Conservation (phyloP, 2,113 vertebrate species). For the Thymallus thymallus region DNA sequence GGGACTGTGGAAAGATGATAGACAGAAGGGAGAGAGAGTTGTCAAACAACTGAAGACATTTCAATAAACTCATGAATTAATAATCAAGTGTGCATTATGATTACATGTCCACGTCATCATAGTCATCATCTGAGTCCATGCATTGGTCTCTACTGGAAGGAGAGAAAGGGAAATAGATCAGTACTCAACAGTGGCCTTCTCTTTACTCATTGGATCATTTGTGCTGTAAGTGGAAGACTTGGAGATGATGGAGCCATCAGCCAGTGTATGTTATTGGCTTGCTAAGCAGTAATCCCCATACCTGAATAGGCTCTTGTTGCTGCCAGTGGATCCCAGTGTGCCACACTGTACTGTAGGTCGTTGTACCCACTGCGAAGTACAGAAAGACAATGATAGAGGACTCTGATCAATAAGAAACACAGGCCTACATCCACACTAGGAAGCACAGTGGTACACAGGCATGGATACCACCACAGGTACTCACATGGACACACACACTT, state of each 20-base stretch:
- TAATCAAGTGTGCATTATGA: constrained; percentile 15
- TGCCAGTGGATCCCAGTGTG: constrained; percentile 20
- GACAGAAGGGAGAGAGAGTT: background rate
- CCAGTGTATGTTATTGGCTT: background rate
- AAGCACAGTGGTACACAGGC: background rate
- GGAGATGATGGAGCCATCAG: background rate
- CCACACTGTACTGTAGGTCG: background rate
- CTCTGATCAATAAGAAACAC: too few relatives aligned
- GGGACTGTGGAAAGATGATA: constrained; percentile 46
- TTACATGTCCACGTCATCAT: constrained; percentile 79
- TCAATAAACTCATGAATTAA: background rate
- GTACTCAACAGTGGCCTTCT: too few relatives aligned
- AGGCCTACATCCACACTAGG: too few relatives aligned
- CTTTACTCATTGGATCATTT: too few relatives aligned
- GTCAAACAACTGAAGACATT: background rate
- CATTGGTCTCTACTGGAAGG: constrained; percentile 59
- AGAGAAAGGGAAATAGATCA: background rate
- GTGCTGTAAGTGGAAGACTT: too few relatives aligned
- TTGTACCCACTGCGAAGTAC: constrained; percentile 54
- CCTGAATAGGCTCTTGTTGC: constrained; percentile 54
- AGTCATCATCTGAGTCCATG: constrained; percentile 76
- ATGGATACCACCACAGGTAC: too few relatives aligned
- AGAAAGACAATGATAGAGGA: background rate
- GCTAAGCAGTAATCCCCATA: constrained; percentile 12
- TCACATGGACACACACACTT: constrained; percentile 14